Conservation (phyloP, 1,140 invertebrate genomes). For the Bombus pascuorum region DNA sequence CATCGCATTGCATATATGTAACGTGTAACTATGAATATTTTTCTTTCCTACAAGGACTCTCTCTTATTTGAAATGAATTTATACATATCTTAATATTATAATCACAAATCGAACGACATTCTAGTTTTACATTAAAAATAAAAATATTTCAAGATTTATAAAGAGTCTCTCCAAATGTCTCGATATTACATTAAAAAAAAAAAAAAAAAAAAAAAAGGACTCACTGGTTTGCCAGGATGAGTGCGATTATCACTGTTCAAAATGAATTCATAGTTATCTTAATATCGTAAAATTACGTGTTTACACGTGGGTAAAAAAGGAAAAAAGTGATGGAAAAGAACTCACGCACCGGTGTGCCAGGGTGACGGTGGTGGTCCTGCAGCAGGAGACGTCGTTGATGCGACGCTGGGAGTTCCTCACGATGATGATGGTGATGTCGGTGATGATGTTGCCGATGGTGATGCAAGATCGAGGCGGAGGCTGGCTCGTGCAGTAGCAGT, state of each 20-base stretch:
- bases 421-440: slow-evolving; percentile 70
- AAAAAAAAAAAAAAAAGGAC: background rate
- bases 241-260: too few relatives aligned
- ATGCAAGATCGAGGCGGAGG: slow-evolving; percentile 70
- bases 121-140: background rate
- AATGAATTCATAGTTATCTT: too few relatives aligned
- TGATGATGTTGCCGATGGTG: slow-evolving; percentile 75
- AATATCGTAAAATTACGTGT: too few relatives aligned
- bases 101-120: background rate
- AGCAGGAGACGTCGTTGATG: slow-evolving; percentile 75
- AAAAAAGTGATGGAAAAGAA: background rate
- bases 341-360: slow-evolving; percentile 75
- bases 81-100: too few relatives aligned
- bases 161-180: background rate
- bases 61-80: too few relatives aligned
- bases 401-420: slow-evolving; percentile 69
- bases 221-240: slow-evolving; percentile 71
- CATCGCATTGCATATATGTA: too few relatives aligned
- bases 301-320: background rate
- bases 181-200: background rate
- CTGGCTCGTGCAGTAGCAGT: slow-evolving; percentile 71
- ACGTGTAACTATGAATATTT: too few relatives aligned
- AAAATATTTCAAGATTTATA: too few relatives aligned
- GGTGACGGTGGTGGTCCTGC: slow-evolving; percentile 73
- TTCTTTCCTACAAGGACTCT: too few relatives aligned